Evolutionary conservation across 2,113 vertebrate genomes (phyloP), one percentile per base, ranked within the genome.

Genomic region (Hirundichthys speculiger): DNA sequence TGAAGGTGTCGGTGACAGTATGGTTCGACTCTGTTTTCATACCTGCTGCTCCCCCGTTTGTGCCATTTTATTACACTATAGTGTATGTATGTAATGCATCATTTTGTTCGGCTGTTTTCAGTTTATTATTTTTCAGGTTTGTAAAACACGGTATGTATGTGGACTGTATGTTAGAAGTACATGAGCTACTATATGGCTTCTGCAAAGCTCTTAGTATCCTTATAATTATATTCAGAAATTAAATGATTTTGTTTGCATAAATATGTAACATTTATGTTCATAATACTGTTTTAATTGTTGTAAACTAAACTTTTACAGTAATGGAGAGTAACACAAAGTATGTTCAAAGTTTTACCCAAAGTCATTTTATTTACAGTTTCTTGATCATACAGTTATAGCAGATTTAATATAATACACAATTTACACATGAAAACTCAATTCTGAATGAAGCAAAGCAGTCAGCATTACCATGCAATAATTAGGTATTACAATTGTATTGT

Each of bases 341-440:
- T 42, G 7, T 22, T 57, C 25, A 67, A 54, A 63, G 7, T 40
- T 86, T 70, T 67, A 89, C 74, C 86, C 72, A 83, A 85, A 79
- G 85, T 75, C 27, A 62, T 34, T 92, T 92, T 92, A 93, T 94
- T 93, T 93, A 94, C 93, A 93, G 16, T 69, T 82, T 70, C 27
- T 72, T 64, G n/a, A 46, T 69, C 69, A 15, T 84, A 88, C 43
- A 85, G 13, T 73, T 51, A 48, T 81, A 64, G 55, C 54, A 71
- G 51, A 82, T 77, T 84, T 82, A 77, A 86, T 83, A 86, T 75
- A 90, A 78, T 78, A 72, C 82, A 88, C 82, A 90, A 87, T 91
- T 87, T 90, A 92, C 88, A 92, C 56, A 77, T 67, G 51, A 63
- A 81, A 75, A 70, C 65, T 18, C 65, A 53, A 46, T 50, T 50